Conservation (phyloP, 2,797 vertebrate genomes). For the Rachycentron canadum region DNA sequence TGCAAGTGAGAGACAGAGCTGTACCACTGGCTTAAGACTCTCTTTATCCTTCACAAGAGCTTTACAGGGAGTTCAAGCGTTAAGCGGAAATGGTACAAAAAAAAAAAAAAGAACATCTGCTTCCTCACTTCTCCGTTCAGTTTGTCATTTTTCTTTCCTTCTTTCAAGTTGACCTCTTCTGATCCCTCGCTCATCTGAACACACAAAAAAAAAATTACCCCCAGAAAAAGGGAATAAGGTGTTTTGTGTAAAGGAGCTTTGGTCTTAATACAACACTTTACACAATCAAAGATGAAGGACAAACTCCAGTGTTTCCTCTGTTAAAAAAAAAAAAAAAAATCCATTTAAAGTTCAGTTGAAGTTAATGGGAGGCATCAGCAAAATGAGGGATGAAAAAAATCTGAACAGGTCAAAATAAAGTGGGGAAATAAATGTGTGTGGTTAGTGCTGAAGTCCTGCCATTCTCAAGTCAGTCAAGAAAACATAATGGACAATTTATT, state of each 20-base stretch:
- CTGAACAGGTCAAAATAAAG: not conserved
- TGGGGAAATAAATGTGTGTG: not conserved
- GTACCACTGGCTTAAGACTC: constrained; percentile 1
- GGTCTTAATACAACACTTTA: not conserved
- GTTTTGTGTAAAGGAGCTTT: not conserved
- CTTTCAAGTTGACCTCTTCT: constrained; percentile 22
- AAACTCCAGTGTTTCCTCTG: not conserved
- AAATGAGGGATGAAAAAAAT: not conserved
- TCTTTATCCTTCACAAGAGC: constrained; percentile 24
- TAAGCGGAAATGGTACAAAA: constrained; percentile 17
- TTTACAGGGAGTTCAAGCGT: constrained; percentile 28
- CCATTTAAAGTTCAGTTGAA: not conserved
- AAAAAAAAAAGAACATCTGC: constrained; percentile 32
- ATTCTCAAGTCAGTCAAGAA: not conserved
- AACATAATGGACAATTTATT: not conserved
- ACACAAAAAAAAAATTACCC: not conserved
- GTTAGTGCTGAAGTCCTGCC: not conserved
- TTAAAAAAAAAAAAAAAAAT: not conserved
- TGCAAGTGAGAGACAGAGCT: not conserved
- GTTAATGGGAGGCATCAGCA: not conserved
- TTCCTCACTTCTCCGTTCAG: constrained; percentile 16
- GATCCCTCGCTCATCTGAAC: constrained; percentile 1
- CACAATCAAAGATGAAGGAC: not conserved
- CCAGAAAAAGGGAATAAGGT: constrained; percentile 1
- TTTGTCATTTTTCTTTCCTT: constrained; percentile 29